A percentile compares a stretch with the other conserved stretches of the same genome.
Evolutionary conservation across 2,888 invertebrate species (phyloP).

Genomic region (Pseudococcus longispinus): DNA sequence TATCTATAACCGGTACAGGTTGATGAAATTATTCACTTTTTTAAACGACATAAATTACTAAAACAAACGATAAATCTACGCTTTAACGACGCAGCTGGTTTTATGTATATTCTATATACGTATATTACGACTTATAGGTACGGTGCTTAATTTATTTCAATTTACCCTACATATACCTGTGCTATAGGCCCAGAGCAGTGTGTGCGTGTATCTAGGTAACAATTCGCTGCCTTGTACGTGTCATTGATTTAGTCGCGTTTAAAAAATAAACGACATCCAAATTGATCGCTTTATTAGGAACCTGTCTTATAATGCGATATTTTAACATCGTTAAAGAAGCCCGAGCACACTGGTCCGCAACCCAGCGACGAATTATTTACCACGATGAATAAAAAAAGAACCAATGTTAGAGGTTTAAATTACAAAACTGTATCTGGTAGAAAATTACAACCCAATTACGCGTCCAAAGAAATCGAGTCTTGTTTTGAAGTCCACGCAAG

Average conservation of each 20-base stretch:
- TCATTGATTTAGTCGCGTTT: conserved; percentile 36
- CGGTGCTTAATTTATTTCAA: conserved; percentile 28
- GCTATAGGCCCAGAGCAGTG: background rate
- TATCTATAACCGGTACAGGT: conserved; percentile 32
- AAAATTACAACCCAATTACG: conserved; percentile 42
- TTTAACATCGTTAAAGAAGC: conserved; percentile 37
- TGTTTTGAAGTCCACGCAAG: background rate
- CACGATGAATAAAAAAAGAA: conserved; percentile 28
- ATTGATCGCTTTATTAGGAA: conserved; percentile 46
- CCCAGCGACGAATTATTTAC: conserved; percentile 33
- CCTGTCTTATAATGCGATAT: conserved; percentile 37
- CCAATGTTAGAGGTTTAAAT: conserved; percentile 30
- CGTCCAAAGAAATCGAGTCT: conserved; percentile 31
- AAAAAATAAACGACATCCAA: conserved; percentile 36
- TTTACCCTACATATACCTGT: background rate
- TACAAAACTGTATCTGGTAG: conserved; percentile 25
- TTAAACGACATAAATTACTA: conserved; percentile 40
- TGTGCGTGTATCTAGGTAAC: conserved; percentile 33
- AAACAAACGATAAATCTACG: conserved; percentile 43
- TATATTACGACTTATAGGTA: background rate
- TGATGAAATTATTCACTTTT: conserved; percentile 35
- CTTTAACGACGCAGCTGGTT: conserved; percentile 44
- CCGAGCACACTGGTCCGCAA: too few species aligned
- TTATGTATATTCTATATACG: conserved; percentile 31
- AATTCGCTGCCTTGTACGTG: conserved; percentile 11